These are phyloP conservation scores for Merluccius polli DNA, from an alignment of 2,797 vertebrate species.

Conservation along the genomic window DNA sequence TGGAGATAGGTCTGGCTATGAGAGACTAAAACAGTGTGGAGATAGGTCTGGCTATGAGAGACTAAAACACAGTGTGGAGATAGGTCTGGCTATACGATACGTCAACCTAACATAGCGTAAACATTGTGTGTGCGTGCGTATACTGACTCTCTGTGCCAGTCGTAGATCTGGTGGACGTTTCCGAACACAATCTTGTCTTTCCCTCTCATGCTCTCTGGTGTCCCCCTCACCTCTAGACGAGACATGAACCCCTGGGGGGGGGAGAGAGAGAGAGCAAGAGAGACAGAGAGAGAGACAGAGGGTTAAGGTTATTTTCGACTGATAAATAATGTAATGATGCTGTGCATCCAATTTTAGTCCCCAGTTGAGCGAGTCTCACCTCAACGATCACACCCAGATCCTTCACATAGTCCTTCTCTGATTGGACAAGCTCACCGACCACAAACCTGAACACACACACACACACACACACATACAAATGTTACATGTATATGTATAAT, in stretches of 20 bases:
- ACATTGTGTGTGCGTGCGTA: conserved; percentile 16
- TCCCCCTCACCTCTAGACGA: conserved; percentile 86
- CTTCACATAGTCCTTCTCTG: conserved; percentile 96
- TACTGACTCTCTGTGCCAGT: conserved; percentile 96
- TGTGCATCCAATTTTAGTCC: too few relatives aligned
- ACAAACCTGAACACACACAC: conserved; percentile 81
- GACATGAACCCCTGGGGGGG: conserved; percentile 88
- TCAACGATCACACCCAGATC: conserved; percentile 92
- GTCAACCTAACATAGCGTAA: too few relatives aligned
- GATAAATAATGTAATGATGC: neutral
- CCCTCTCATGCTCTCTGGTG: conserved; percentile 94
- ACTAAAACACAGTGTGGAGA: too few relatives aligned
- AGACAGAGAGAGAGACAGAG: conserved; percentile 5
- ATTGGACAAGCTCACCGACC: conserved; percentile 92
- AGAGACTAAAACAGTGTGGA: too few relatives aligned
- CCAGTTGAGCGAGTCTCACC: too few relatives aligned
- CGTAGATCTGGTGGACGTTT: conserved; percentile 97
- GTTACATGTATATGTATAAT: neutral
- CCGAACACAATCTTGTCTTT: conserved; percentile 98
- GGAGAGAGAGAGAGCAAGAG: conserved; percentile 4
- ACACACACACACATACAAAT: neutral
- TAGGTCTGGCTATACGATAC: too few relatives aligned
- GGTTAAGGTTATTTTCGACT: neutral
- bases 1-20: too few relatives aligned
- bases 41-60: too few relatives aligned